Conservation (phyloP, 37 sponge, comb jelly and placozoan genomes). For the Beroe ovata region DNA sequence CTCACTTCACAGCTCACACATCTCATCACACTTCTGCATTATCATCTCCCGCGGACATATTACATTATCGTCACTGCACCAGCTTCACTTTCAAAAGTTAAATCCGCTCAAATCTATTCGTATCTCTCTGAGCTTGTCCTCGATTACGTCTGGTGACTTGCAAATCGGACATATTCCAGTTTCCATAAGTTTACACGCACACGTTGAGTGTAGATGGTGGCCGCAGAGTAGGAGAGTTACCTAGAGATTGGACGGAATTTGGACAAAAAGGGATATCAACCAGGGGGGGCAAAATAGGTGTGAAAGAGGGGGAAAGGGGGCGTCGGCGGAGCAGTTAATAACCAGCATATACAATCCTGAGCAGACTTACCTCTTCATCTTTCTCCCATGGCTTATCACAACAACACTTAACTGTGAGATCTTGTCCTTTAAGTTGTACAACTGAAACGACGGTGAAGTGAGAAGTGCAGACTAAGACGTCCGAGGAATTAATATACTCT, state of each 20-base stretch:
- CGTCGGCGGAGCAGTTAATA: too few species aligned
- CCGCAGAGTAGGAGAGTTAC: conserved; percentile 10
- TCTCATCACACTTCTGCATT: too few species aligned
- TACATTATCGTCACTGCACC: too few species aligned
- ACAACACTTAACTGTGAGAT: background rate
- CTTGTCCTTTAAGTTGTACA: conserved; percentile 12
- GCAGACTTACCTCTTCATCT: conserved; percentile 33
- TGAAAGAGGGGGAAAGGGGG: too few species aligned
- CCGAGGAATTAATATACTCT: too few species aligned
- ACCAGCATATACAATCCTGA: too few species aligned
- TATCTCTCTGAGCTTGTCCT: conserved; percentile 33
- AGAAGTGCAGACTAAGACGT: too few species aligned
- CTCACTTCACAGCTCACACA: too few species aligned
- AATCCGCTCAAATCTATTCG: conserved; percentile 13
- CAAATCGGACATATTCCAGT: conserved; percentile 30
- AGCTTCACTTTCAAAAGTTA: background rate
- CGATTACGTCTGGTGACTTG: conserved; percentile 9
- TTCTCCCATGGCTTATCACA: conserved; percentile 47
- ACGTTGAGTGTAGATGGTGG: conserved; percentile 28
- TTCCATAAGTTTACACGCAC: conserved; percentile 32
- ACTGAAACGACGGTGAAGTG: too few species aligned
- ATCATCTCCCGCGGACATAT: too few species aligned
- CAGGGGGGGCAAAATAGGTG: too few species aligned
- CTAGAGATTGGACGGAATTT: background rate
- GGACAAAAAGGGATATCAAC: too few species aligned